A percentile compares a stretch with the other conserved stretches of the same genome.
These are phyloP conservation scores for Drosophila quasianomalipes DNA, from an alignment of 2,888 invertebrate species.

Conservation along the genomic window DNA sequence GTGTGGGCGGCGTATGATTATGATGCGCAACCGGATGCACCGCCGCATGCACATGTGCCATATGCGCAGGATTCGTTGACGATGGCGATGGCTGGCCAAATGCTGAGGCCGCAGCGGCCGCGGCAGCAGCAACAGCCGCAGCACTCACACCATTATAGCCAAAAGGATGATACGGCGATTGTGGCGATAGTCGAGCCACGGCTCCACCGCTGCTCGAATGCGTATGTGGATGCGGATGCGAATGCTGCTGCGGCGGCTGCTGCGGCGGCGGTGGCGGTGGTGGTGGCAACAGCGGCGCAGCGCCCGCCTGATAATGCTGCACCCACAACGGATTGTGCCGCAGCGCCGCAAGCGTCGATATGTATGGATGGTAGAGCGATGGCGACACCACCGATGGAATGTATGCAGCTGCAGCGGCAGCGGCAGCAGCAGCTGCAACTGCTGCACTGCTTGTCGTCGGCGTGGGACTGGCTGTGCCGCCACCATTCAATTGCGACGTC, in stretches of 20 bases:
- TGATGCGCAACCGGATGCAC: constrained; percentile 44
- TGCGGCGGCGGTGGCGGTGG: constrained; percentile 69
- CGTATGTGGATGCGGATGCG: constrained; percentile 47
- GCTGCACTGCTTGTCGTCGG: constrained; percentile 60
- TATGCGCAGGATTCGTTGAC: constrained; percentile 50
- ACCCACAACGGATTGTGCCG: constrained; percentile 86
- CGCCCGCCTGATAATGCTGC: constrained; percentile 86
- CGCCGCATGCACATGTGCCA: constrained; percentile 62
- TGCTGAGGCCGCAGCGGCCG: constrained; percentile 75
- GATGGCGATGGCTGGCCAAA: constrained; percentile 64
- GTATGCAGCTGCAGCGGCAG: constrained; percentile 83
- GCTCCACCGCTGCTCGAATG: constrained; percentile 77
- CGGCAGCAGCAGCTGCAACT: constrained; percentile 79
- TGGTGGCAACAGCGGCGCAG: constrained; percentile 81
- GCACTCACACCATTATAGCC: constrained; percentile 83
- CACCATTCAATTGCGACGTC: constrained; percentile 76
- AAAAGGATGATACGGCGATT: constrained; percentile 83
- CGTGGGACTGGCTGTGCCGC: constrained; percentile 74
- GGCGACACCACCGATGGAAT: constrained; percentile 83
- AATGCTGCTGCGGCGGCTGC: constrained; percentile 64
- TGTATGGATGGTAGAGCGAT: constrained; percentile 84
- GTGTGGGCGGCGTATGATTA: constrained; percentile 61
- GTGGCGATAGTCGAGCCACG: constrained; percentile 85
- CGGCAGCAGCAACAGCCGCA: constrained; percentile 80
- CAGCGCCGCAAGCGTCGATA: constrained; percentile 85